Conservation (phyloP, 1,140 invertebrate genomes). For the Chironomus tepperi region DNA sequence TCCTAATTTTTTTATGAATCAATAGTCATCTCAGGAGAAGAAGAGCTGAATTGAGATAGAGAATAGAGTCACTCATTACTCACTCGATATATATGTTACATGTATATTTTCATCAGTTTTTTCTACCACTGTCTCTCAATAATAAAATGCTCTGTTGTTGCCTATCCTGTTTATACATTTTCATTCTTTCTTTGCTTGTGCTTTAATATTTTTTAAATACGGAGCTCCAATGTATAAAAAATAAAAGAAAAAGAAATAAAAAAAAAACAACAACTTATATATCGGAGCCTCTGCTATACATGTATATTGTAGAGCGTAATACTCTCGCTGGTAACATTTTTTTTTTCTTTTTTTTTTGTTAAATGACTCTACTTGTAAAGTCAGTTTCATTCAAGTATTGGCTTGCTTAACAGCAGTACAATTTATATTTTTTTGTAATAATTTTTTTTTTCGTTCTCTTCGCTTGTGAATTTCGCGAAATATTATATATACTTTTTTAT, state of each 20-base stretch:
- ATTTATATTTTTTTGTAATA: slow-evolving; percentile 24
- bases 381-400: slow-evolving; percentile 24
- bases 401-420: slow-evolving; percentile 23
- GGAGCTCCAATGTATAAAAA: slow-evolving; percentile 6
- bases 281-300: slow-evolving; percentile 21
- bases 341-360: slow-evolving; percentile 22
- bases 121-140: slow-evolving; percentile 11
- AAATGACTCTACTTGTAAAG: slow-evolving; percentile 21
- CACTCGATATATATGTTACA: neutral
- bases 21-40: neutral
- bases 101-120: neutral
- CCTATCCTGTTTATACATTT: neutral
- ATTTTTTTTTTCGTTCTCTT: slow-evolving; percentile 19
- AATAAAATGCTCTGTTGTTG: slow-evolving; percentile 12
- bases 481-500: neutral
- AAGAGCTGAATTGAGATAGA: neutral
- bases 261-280: slow-evolving; percentile 6
- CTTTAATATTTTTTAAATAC: slow-evolving; percentile 1
- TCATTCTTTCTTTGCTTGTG: slow-evolving; percentile 18
- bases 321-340: slow-evolving; percentile 21
- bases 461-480: slow-evolving; percentile 3
- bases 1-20: neutral
- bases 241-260: neutral
- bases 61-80: neutral
- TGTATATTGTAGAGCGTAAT: slow-evolving; percentile 8